phyloP scores from a whole-genome alignment of 2,888 invertebrate genomes.

The Rapana venosa region DNA sequence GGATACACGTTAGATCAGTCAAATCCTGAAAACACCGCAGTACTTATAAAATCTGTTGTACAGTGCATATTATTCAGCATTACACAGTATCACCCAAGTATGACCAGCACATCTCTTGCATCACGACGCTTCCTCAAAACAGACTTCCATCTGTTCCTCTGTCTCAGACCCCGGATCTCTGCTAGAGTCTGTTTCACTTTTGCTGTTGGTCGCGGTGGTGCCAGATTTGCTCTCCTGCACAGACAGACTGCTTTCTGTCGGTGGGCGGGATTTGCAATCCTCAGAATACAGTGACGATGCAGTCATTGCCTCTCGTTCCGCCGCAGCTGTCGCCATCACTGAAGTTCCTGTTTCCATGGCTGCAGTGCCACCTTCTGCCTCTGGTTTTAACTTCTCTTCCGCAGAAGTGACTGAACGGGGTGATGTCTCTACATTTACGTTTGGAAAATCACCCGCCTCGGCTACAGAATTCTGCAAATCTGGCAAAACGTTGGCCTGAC shows the following conservation, averaged over 20 bases:
- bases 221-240: not conserved
- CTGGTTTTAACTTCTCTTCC: not conserved
- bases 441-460: not conserved
- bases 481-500: not conserved
- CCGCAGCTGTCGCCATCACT: not conserved
- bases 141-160: constrained; percentile 1
- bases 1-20: not conserved
- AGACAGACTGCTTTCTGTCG: not conserved
- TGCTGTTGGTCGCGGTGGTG: not conserved
- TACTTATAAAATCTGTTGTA: not conserved
- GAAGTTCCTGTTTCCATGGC: not conserved
- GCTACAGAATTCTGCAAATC: not conserved
- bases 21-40: not conserved
- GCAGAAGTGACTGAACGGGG: no score
- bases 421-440: not conserved
- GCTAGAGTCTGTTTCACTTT: not conserved
- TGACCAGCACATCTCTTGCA: no score
- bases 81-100: not conserved
- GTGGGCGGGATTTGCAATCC: not conserved
- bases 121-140: not conserved
- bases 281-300: not conserved
- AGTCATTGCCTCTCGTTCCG: not conserved
- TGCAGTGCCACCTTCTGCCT: not conserved
- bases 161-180: not conserved
- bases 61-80: not conserved